A percentile compares a stretch with the other conserved stretches of the same genome.
phyloP scores from a whole-genome alignment of 1,140 invertebrate species.

The Drosophila pseudoobscura region DNA sequence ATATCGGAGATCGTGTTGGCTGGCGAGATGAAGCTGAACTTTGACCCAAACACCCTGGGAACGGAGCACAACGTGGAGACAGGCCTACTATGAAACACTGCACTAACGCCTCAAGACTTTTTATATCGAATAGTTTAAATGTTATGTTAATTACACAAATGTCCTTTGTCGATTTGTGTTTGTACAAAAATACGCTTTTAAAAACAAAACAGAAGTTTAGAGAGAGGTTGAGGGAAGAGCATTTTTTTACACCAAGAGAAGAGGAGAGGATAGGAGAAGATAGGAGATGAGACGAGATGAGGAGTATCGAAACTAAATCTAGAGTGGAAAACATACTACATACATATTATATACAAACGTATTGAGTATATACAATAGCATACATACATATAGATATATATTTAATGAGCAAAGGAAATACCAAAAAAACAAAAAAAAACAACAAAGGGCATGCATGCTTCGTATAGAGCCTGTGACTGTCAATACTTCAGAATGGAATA shows the following conservation, averaged over 20 bases:
- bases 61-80: conserved; percentile 82
- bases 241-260: conserved; percentile 71
- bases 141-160: conserved; percentile 61
- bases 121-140: conserved; percentile 78
- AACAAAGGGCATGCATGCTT: conserved; percentile 62
- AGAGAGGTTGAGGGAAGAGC: conserved; percentile 18
- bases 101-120: conserved; percentile 73
- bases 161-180: conserved; percentile 63
- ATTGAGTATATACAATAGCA: conserved; percentile 68
- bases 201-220: conserved; percentile 13
- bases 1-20: conserved; percentile 91
- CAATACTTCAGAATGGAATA: conserved; percentile 80
- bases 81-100: conserved; percentile 80
- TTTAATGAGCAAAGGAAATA: conserved; percentile 32
- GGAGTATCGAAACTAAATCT: conserved; percentile 56
- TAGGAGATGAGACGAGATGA: neutral
- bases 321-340: conserved; percentile 63
- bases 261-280: conserved; percentile 1
- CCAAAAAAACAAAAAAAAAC: conserved; percentile 14
- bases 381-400: conserved; percentile 54
- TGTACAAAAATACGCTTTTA: conserved; percentile 81
- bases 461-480: conserved; percentile 82
- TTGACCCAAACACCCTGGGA: conserved; percentile 80
- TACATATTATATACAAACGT: conserved; percentile 63
- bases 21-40: conserved; percentile 87